Conservation (phyloP, 2,113 vertebrate species). For the Sisor rabdophorus region DNA sequence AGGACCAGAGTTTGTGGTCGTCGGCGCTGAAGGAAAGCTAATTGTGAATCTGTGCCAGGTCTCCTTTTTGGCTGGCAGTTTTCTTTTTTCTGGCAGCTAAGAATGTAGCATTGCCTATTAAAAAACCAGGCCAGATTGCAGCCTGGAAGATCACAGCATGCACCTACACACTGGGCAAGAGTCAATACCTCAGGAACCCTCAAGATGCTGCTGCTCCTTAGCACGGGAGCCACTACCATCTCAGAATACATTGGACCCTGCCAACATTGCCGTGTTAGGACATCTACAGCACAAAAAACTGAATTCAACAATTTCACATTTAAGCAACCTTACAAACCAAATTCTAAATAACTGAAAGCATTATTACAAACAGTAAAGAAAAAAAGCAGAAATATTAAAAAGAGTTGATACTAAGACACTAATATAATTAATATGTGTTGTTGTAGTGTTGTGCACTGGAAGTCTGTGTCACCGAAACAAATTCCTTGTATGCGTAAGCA, state of each 20-base stretch:
- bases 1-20: slow-evolving; percentile 65
- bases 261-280: slow-evolving; percentile 72
- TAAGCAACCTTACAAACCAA: background rate
- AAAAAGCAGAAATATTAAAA: too few species aligned
- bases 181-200: slow-evolving; percentile 72
- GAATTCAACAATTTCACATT: background rate
- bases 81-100: slow-evolving; percentile 76
- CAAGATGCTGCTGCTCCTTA: slow-evolving; percentile 73
- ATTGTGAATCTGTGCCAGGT: slow-evolving; percentile 70
- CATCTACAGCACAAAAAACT: slow-evolving; percentile 62
- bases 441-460: too few species aligned
- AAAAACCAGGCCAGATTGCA: slow-evolving; percentile 88
- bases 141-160: slow-evolving; percentile 76
- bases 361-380: too few species aligned
- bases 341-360: too few species aligned
- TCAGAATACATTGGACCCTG: slow-evolving; percentile 73
- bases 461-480: too few species aligned
- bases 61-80: slow-evolving; percentile 75
- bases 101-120: slow-evolving; percentile 78
- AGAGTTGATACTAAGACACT: too few species aligned
- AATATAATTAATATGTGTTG: too few species aligned
- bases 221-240: slow-evolving; percentile 76
- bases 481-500: too few species aligned
- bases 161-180: slow-evolving; percentile 69
- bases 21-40: slow-evolving; percentile 76